Conservation (phyloP, 2,113 vertebrate species). For the Silurus asotus region DNA sequence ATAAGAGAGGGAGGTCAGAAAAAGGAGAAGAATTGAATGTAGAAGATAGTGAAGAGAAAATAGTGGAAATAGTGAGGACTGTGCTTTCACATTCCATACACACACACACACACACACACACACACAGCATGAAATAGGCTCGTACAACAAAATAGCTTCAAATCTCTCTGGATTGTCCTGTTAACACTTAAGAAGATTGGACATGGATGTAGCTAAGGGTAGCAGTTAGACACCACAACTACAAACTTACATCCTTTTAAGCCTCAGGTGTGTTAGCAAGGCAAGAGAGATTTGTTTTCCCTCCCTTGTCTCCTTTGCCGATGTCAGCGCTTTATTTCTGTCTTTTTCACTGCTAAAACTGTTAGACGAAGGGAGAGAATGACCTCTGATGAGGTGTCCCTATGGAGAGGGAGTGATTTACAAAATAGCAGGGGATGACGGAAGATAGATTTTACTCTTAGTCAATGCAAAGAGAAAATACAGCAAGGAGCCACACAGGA, state of each 20-base stretch:
- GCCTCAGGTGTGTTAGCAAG: conserved; percentile 24
- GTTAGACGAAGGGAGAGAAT: background rate
- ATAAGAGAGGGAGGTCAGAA: background rate
- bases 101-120: conserved; percentile 19
- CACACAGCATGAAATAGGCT: background rate
- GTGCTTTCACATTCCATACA: background rate
- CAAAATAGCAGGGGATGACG: background rate
- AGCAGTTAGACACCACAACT: background rate
- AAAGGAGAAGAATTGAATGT: background rate
- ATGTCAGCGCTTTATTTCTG: conserved; percentile 38
- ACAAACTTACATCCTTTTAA: conserved; percentile 6
- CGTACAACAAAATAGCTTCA: conserved; percentile 2
- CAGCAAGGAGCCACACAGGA: conserved; percentile 1
- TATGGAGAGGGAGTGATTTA: background rate
- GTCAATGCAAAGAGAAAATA: background rate
- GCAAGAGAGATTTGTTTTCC: conserved; percentile 52
- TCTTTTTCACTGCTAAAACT: background rate
- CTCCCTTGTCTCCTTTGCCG: conserved; percentile 53
- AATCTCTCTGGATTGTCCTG: conserved; percentile 23
- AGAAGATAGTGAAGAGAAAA: background rate
- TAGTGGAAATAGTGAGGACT: background rate
- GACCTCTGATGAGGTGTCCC: conserved; percentile 44
- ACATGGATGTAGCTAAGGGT: background rate
- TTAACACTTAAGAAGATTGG: conserved; percentile 15
- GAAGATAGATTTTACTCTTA: conserved; percentile 45